Evolutionary conservation across 2,113 vertebrate species (phyloP).

Genomic region (Pandion haliaetus): DNA sequence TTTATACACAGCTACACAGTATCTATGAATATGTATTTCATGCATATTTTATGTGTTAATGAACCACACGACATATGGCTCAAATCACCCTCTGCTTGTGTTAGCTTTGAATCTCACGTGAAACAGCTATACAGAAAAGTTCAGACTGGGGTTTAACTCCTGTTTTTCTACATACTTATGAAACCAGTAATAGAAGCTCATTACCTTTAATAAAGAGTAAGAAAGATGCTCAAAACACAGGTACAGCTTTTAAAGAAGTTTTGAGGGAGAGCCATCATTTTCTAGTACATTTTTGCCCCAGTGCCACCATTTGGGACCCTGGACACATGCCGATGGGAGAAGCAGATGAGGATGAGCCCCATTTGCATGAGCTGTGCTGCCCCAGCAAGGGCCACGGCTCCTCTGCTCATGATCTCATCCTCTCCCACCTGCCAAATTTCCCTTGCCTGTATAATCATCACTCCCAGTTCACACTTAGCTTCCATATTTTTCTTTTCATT

Average conservation of each 20-base stretch:
- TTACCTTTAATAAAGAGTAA: not conserved
- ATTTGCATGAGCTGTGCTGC: not conserved
- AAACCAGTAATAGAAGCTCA: not conserved
- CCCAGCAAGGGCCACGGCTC: not conserved
- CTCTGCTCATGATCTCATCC: not conserved
- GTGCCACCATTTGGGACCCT: not conserved
- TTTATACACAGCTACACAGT: not conserved
- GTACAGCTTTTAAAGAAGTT: not conserved
- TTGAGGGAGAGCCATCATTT: not conserved
- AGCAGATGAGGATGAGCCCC: not conserved
- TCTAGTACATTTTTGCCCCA: not conserved
- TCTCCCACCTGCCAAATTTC: not conserved
- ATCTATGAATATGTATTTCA: not conserved
- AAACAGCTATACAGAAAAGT: not conserved
- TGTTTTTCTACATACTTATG: not conserved
- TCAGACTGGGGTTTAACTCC: not conserved
- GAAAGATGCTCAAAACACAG: not conserved
- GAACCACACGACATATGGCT: not conserved
- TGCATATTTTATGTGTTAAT: slow-evolving; percentile 1
- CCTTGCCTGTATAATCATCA: not conserved
- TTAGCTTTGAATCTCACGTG: not conserved
- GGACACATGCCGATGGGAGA: not conserved
- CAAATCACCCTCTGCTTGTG: not conserved
- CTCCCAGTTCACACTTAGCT: not conserved
- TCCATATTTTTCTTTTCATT: not conserved